Base-by-base conservation (phyloP, 2,888 invertebrate species). In the Drosophila lacicola region DNA sequence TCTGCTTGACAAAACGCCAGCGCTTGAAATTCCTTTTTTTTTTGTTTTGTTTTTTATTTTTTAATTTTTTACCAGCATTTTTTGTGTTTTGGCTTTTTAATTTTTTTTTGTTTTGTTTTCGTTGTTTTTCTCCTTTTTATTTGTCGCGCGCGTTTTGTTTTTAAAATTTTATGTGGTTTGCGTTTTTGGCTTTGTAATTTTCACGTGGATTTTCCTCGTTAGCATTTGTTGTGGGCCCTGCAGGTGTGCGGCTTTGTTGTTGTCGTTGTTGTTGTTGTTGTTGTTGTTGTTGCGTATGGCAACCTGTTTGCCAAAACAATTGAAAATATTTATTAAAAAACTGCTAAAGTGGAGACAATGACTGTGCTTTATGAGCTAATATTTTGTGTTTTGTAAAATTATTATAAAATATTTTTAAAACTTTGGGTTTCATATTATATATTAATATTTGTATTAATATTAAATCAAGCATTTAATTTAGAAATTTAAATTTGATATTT, bases 251-350 rank as follows among this genome's bases (percentile, higher is more conserved):
- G 14, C 46, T 58, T 53, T 9, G 34, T 41, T 61, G 25, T 19
- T 50, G 49, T 17, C 60, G 46, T 49, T 61, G 57, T 53, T 67
- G n/a, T n/a, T n/a, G n/a, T 53, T 9, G 34, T 41, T 61, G 63
- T 19, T 69, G 54, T 34, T 64, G 61, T 46, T 70, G 60, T 55
- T 65, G 63, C 47, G 64, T 73, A 37, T 68, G 79, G 70, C 83
- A 83, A 83, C 83, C 89, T 83, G 88, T 83, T 88, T 82, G 78
- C 55, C 70, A 69, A 60, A 62, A 67, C 78, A 88, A 88, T 88
- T 61, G 57, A 1, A 70, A 69, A 79, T 58, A 61, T 62, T 57
- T 66, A 53, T 53, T 53, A 41, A 41, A 42, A 9, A 1, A 13
- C 2, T 29, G 17, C 19, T 21, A 36, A 21, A 50, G 36, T n/a